phyloP scores from a whole-genome alignment of 2,888 invertebrate genomes.

The Tachina grossa region DNA sequence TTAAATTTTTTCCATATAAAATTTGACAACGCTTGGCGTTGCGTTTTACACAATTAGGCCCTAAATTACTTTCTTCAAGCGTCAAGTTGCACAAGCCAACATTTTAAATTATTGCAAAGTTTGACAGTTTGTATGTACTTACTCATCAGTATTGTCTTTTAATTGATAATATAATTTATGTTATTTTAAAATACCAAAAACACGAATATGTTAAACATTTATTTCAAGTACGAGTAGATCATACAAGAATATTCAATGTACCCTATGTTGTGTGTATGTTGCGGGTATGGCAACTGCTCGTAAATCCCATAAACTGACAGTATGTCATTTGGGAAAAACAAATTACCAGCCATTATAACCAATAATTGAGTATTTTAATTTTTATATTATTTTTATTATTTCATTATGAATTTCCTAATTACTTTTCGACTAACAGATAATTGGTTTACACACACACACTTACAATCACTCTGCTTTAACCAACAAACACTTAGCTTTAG shows the following conservation, averaged over 20 bases:
- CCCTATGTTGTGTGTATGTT: neutral
- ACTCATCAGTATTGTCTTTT: no score
- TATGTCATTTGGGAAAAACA: conserved; percentile 58
- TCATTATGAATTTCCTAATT: conserved; percentile 62
- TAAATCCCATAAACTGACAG: conserved; percentile 39
- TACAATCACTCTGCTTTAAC: neutral
- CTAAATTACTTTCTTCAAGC: no score
- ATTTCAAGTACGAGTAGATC: neutral
- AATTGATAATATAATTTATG: no score
- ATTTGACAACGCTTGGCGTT: no score
- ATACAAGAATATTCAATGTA: neutral
- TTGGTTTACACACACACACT: conserved; percentile 18
- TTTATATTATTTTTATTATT: conserved; percentile 29
- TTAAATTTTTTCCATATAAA: no score
- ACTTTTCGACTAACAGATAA: conserved; percentile 49
- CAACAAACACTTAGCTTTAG: neutral
- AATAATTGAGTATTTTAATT: conserved; percentile 59
- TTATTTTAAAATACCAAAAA: no score
- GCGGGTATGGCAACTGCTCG: neutral
- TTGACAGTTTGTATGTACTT: no score
- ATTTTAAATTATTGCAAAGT: no score
- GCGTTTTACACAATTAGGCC: no score
- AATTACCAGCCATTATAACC: conserved; percentile 57
- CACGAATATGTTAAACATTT: neutral
- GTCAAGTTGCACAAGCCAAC: no score